A percentile compares a stretch with the other conserved stretches of the same genome.
phyloP scores from a whole-genome alignment of 2,797 vertebrate species.

The Arremon aurantiirostris region DNA sequence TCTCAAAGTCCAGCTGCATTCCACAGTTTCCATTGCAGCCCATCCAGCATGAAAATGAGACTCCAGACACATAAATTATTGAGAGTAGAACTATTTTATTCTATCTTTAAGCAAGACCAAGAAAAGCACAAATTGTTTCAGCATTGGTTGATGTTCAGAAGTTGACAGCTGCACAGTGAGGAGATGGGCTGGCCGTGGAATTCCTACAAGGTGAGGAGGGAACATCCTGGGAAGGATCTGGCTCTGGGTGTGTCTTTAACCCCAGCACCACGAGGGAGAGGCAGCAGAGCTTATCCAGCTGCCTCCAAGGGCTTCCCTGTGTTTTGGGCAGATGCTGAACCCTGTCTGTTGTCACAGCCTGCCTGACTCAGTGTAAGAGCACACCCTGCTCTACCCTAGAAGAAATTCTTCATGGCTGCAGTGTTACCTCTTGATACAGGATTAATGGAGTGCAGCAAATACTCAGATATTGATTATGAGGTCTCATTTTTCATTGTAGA shows the following conservation, averaged over 20 bases:
- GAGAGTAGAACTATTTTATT: not conserved
- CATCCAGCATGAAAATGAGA: not conserved
- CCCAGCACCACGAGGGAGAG: not conserved
- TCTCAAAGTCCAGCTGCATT: not conserved
- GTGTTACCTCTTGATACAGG: not conserved
- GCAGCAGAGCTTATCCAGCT: not conserved
- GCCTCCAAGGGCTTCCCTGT: not conserved
- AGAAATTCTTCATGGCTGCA: not conserved
- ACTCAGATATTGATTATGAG: slow-evolving; percentile 1
- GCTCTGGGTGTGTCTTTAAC: not conserved
- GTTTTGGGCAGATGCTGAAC: not conserved
- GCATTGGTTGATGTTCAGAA: not conserved
- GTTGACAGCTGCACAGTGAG: not conserved
- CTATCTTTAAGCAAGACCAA: not conserved
- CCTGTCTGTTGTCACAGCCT: not conserved
- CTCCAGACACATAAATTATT: not conserved
- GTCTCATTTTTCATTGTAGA: slow-evolving; percentile 8
- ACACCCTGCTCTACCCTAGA: not conserved
- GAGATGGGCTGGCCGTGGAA: not conserved
- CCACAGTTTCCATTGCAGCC: accelerated
- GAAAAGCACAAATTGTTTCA: not conserved
- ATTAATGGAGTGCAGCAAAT: slow-evolving; percentile 14
- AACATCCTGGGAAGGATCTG: not conserved
- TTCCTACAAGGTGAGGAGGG: not conserved
- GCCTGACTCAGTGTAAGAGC: not conserved